Conservation (phyloP, 2,888 invertebrate genomes). For the Drepanosiphum platanoidis region DNA sequence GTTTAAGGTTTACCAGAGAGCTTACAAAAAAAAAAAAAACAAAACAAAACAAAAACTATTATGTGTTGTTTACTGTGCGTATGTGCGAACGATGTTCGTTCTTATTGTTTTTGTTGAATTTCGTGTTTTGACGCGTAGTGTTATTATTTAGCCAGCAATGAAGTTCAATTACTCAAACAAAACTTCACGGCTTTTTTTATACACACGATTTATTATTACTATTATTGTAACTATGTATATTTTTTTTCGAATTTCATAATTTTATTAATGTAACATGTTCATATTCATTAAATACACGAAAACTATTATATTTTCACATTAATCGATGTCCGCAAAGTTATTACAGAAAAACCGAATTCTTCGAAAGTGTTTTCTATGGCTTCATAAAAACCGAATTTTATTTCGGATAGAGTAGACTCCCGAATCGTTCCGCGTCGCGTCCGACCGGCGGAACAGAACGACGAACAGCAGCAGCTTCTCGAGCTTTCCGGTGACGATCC, state of each 20-base stretch:
- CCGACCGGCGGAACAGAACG: too few relatives aligned
- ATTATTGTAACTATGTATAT: neutral
- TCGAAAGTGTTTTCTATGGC: too few relatives aligned
- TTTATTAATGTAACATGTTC: slow-evolving; percentile 29
- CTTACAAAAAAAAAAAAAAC: slow-evolving; percentile 3
- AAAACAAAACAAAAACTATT: neutral
- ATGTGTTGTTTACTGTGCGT: neutral
- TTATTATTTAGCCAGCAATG: slow-evolving; percentile 29
- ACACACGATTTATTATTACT: slow-evolving; percentile 23
- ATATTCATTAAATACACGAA: slow-evolving; percentile 23
- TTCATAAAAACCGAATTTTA: neutral
- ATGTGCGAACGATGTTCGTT: neutral
- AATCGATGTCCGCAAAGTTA: neutral
- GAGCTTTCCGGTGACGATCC: neutral
- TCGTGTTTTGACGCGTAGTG: neutral
- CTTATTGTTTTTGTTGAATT: neutral
- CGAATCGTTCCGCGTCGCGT: neutral
- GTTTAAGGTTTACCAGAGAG: slow-evolving; percentile 45
- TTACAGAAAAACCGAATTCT: neutral
- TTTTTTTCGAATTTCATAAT: slow-evolving; percentile 29
- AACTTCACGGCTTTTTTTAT: slow-evolving; percentile 49
- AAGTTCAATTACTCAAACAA: slow-evolving; percentile 32
- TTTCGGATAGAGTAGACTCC: neutral
- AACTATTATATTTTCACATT: slow-evolving; percentile 44
- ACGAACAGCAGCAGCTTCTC: neutral